phyloP scores from a whole-genome alignment of 1,140 invertebrate genomes.

The Drosophila lacertosa region DNA sequence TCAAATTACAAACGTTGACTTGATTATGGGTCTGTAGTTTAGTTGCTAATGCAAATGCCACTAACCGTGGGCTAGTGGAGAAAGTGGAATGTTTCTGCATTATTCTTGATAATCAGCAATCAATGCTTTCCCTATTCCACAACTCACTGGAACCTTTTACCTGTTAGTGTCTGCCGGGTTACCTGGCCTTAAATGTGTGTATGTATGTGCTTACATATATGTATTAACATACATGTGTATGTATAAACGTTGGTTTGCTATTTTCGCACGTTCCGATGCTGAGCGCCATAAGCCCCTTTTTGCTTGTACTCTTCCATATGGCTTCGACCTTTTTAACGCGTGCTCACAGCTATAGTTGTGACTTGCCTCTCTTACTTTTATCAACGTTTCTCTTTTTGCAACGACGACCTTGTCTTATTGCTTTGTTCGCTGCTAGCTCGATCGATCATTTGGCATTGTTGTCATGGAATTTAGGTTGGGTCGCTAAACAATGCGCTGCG shows the following conservation, averaged over 20 bases:
- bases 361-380: conserved; percentile 27
- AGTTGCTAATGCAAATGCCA: background rate
- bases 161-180: conserved; percentile 10
- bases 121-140: conserved; percentile 8
- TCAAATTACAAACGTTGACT: conserved; percentile 24
- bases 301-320: conserved; percentile 2
- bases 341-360: background rate
- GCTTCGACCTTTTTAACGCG: conserved; percentile 10
- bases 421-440: conserved; percentile 22
- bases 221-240: conserved; percentile 10
- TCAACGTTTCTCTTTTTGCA: conserved; percentile 29
- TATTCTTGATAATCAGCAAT: conserved; percentile 23
- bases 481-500: conserved; percentile 42
- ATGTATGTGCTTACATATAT: background rate
- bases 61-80: background rate
- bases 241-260: conserved; percentile 47
- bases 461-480: conserved; percentile 77
- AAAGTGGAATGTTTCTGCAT: conserved; percentile 5
- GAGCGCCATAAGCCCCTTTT: conserved; percentile 13
- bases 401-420: conserved; percentile 69
- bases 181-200: conserved; percentile 12
- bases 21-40: background rate
- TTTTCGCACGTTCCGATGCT: conserved; percentile 65
- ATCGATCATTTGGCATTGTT: conserved; percentile 77
- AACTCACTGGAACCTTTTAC: conserved; percentile 13